Base-by-base conservation (phyloP, 2,888 invertebrate species). In the Dorcus hopei region DNA sequence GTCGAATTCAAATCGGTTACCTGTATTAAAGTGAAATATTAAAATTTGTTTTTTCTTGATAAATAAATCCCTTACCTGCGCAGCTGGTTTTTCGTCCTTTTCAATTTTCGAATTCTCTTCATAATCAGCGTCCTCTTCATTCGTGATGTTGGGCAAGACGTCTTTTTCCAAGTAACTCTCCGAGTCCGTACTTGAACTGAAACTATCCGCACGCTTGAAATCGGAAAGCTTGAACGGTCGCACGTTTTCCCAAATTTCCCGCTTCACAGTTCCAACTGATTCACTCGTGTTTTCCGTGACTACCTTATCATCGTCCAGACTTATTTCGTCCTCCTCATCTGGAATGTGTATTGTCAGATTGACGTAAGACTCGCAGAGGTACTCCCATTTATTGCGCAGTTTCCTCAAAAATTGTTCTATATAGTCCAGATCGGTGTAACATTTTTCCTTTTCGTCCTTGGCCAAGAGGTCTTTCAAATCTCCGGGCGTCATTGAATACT, bases 401-500 rank as follows among this genome's bases (percentile, higher is more conserved):
- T 76, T 74, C 14, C 72, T 69, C 58, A 79, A 66, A 65, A 79
- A 79, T 58, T 74, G 69, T 57, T 78, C 76, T 5, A 78, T 72
- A 57, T 78, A 78, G 59, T 75, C 75, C 38, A 75, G 66, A 61
- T 79, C 79, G 2, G 70, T 74, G 9, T 64, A 64, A 55, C 72
- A 74, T 40, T 68, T 70, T 3, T 60, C 59, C 57, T 70, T 73
- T 14, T 68, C 69, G 53, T 86, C 85, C 38, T 69, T 70, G 1
- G 65, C 68, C 33, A 88, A 71, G 59, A 88, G 84, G 57, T 86
- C 84, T 50, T 86, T 83, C 56, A 89, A 77, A 64, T 86, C 85
- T 33, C 83, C 82, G 0, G 85, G 78, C 59, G 83, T 84, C 65
- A 88, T 77, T 69, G 83, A 82, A 65, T 87, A 88, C 61, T 81